Base-by-base conservation (phyloP, 37 sponge, comb jelly and placozoan species). In the Halisarca cf. caerulea region DNA sequence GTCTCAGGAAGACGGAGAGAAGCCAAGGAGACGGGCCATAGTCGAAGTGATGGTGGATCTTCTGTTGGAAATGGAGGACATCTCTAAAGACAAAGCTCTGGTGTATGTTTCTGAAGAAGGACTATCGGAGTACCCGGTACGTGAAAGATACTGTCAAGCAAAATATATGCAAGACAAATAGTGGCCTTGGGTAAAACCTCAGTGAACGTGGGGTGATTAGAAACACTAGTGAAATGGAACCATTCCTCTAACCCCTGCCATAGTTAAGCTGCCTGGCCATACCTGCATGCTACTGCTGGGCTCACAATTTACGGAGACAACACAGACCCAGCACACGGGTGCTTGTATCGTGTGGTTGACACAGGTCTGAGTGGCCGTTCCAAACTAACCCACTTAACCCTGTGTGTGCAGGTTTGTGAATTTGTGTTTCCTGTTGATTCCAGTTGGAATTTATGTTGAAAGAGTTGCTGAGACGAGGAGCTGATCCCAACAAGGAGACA, bases 401-500 rank as follows among this genome's bases (percentile, higher is more conserved):
- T 34, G 64, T 23, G 35, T 68, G 15, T 6, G 35, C 4, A 4
- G 2, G 11, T 30, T 34, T 32, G 35, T 28, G 32, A 34, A 1
- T 38, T 17, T 25, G 41, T 37, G 25, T 25, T 20, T 41, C 77
- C 2, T 39, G 64, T 62, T 23, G 6, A 62, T 34, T 27, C 2
- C 77, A 74, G 77, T 0, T 74, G 41, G 77, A 74, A 44, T 74
- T 44, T 44, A 44, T 74, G 77, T 32, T 11, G 2, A 6, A 36
- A 24, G 77, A 74, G 43, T 44, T 74, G 45, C 45, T 74, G 44
- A 74, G 36, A 37, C 77, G 77, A 39, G 77, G 77, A 9, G 77
- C 77, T 40, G 77, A 74, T 40, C 77, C 77, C 21, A 74, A 74
- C 25, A 74, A 74, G 44, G 77, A 74, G 25, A 74, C 7, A 41